Base-by-base conservation (phyloP, 2,113 vertebrate genomes). In the Gymnocephalus cernua region DNA sequence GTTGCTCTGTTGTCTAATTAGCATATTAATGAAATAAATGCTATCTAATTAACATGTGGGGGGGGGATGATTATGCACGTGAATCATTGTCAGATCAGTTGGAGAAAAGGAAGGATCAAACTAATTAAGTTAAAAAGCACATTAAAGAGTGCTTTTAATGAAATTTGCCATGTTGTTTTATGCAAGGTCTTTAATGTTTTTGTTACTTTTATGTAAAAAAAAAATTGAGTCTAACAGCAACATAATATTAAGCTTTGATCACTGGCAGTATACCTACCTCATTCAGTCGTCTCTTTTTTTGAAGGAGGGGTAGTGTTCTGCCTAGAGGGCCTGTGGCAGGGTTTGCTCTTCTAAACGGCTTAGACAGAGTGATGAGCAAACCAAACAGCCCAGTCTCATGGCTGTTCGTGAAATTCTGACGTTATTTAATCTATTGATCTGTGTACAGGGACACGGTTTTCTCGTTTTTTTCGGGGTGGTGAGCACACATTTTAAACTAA, bases 11-110 rank as follows among this genome's bases (percentile, higher is more conserved):
- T 66, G 65, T 61, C 56, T 58, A 77, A 94, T 94, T 94, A 91
- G 65, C 93, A 95, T 95, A 93, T 94, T 95, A 94, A 95, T 93
- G 82, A 85, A 62, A 81, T 93, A 90, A 91, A 84, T 83, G 72
- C 88, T 87, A 91, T 90, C 91, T 95, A 94, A 95, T 95, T 91
- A 93, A 91, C 89, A 89, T 35, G 86, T 84, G 70, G 86, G 91
- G 88, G 90, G 76, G 81, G 91, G n/a, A n/a, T n/a, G n/a, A 90
- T 93, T 84, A 85, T 84, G 67, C 77, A n/a, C 62, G 59, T 78
- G 88, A 86, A 80, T 91, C 80, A 59, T 77, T 93, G 91, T 92
- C 71, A 35, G 86, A 89, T 92, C 89, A 85, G 72, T 91, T 66
- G 27, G 45, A 51, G 76, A 86, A 74, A 84, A 91, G 77, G 87